A percentile compares a stretch with the other conserved stretches of the same genome.
These are phyloP conservation scores for Sipunculus nudus DNA, from an alignment of 2,888 invertebrate genomes.

Conservation along the genomic window DNA sequence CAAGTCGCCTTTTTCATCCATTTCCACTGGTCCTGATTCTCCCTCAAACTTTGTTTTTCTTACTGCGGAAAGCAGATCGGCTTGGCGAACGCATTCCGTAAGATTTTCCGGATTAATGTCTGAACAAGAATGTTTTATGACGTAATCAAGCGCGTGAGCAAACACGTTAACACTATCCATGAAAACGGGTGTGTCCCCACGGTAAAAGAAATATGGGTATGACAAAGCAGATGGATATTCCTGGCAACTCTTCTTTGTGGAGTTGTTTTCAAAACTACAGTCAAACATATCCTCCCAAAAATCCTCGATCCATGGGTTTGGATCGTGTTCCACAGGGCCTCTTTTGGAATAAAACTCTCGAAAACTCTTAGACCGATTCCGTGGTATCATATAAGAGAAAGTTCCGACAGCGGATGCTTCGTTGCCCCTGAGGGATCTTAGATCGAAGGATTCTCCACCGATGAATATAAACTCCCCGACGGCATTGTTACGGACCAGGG, in stretches of 20 bases:
- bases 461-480: conserved; percentile 9
- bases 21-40: conserved; percentile 42
- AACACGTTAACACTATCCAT: conserved; percentile 49
- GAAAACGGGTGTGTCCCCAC: background rate
- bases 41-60: conserved; percentile 44
- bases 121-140: conserved; percentile 44
- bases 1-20: conserved; percentile 49
- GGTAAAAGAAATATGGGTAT: background rate
- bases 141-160: conserved; percentile 44
- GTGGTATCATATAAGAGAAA: background rate
- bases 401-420: background rate
- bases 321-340: conserved; percentile 2
- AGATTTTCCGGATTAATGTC: too few relatives aligned
- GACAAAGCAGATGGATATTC: too few relatives aligned
- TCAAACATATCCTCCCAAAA: conserved; percentile 3
- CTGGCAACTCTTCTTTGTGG: background rate
- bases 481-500: background rate
- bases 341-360: background rate
- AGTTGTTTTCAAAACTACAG: conserved; percentile 6
- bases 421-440: background rate
- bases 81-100: conserved; percentile 43
- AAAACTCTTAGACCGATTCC: background rate
- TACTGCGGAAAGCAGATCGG: conserved; percentile 39
- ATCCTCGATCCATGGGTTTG: conserved; percentile 7
- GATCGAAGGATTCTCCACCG: conserved; percentile 18